These are phyloP conservation scores for Argyrosomus japonicus DNA, from an alignment of 2,113 vertebrate species.

Conservation along the genomic window DNA sequence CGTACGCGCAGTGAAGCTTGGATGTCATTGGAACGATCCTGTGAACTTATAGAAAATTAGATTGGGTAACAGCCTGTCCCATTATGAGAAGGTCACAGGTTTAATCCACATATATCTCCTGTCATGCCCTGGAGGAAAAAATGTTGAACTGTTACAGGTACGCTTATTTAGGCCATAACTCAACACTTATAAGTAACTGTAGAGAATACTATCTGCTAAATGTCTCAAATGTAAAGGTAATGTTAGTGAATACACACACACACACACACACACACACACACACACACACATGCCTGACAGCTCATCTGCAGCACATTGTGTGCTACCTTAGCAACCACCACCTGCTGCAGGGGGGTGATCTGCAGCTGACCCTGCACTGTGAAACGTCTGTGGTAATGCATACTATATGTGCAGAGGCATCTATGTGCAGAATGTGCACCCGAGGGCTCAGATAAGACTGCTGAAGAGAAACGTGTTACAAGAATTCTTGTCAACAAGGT, in stretches of 20 bases:
- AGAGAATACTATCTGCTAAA: constrained; percentile 14
- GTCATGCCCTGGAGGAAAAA: constrained; percentile 13
- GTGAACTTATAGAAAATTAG: constrained; percentile 44
- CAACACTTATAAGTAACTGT: neutral
- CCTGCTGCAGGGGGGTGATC: constrained; percentile 17
- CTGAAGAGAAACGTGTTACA: neutral
- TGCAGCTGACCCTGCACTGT: constrained; percentile 15
- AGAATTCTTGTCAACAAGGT: neutral
- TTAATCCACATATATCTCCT: constrained; percentile 33
- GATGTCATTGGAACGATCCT: constrained; percentile 42
- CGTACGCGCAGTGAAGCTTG: neutral
- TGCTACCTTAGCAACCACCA: neutral
- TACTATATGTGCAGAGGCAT: neutral
- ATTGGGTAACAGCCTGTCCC: constrained; percentile 29
- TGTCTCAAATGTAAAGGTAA: constrained; percentile 21
- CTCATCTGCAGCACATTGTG: neutral
- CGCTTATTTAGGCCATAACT: constrained; percentile 12
- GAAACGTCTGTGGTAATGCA: constrained; percentile 8
- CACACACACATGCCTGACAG: neutral
- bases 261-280: no score
- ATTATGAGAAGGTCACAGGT: constrained; percentile 45
- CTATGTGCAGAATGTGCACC: neutral
- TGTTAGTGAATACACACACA: neutral
- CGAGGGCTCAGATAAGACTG: neutral
- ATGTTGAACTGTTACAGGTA: constrained; percentile 15